Conservation (phyloP, 2,797 vertebrate species). For the Scleropages formosus region DNA sequence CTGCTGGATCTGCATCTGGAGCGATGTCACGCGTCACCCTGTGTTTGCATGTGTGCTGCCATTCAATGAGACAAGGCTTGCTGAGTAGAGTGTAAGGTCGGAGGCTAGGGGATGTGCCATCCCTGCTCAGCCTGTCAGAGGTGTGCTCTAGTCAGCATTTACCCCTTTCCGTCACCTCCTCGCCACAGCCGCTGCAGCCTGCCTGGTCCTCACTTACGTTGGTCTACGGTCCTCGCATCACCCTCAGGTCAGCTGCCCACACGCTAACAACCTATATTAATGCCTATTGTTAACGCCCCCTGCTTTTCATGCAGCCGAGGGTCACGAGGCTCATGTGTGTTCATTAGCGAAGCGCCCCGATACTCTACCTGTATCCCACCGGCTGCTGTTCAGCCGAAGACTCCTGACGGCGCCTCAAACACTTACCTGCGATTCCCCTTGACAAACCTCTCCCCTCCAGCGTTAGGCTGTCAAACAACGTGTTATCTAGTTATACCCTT, state of each 20-base stretch:
- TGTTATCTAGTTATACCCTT: slow-evolving; percentile 4
- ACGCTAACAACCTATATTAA: background rate
- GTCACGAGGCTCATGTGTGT: background rate
- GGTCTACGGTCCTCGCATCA: slow-evolving; percentile 33
- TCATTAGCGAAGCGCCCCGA: slow-evolving; percentile 1
- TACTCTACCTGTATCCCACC: slow-evolving; percentile 28
- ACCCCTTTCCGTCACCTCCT: background rate
- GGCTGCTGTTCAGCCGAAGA: slow-evolving; percentile 13
- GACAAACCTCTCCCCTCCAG: slow-evolving; percentile 21
- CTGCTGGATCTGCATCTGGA: no score
- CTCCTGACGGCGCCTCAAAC: background rate
- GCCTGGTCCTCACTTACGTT: slow-evolving; percentile 48
- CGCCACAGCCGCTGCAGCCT: slow-evolving; percentile 13
- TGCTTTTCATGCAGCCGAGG: background rate
- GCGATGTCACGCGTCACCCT: no score
- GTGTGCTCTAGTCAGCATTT: slow-evolving; percentile 5
- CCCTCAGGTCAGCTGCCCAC: slow-evolving; percentile 33
- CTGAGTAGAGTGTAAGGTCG: no score
- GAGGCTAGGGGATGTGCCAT: no score
- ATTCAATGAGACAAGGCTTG: no score
- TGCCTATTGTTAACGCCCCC: background rate
- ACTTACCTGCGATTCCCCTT: slow-evolving; percentile 28
- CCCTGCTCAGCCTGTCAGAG: slow-evolving; percentile 26
- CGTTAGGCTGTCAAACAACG: slow-evolving; percentile 6
- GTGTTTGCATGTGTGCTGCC: no score